Evolutionary conservation across 2,888 invertebrate species (phyloP).

Genomic region (Seira musarum): DNA sequence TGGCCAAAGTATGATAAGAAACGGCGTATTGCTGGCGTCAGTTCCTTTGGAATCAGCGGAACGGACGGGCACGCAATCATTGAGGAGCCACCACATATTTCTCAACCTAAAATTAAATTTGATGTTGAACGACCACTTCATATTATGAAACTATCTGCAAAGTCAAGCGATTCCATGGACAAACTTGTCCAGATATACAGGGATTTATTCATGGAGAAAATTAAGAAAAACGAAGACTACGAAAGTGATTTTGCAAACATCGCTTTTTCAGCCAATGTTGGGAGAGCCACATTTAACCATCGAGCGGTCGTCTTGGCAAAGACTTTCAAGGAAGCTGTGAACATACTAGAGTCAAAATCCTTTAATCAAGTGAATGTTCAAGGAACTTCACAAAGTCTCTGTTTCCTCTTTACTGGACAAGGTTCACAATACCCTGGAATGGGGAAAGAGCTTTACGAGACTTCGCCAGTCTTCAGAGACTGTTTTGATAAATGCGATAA

Average conservation of each 20-base stretch:
- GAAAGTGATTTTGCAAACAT: too few species aligned
- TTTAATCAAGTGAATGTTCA: not conserved
- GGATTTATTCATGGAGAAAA: too few species aligned
- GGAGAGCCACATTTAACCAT: too few species aligned
- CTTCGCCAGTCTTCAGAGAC: constrained; percentile 52
- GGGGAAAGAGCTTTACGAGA: constrained; percentile 32
- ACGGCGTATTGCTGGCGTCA: constrained; percentile 39
- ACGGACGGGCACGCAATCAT: constrained; percentile 46
- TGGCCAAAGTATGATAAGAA: constrained; percentile 14
- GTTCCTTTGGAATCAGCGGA: constrained; percentile 46
- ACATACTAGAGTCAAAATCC: not conserved
- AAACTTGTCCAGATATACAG: too few species aligned
- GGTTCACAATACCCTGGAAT: constrained; percentile 51
- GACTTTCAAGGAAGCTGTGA: not conserved
- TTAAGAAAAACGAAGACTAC: too few species aligned
- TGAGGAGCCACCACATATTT: constrained; percentile 19
- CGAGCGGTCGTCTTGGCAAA: constrained; percentile 38
- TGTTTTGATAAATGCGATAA: constrained; percentile 48
- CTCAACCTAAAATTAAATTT: not conserved
- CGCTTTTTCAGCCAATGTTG: too few species aligned
- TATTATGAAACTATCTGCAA: too few species aligned
- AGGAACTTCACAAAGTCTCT: constrained; percentile 18
- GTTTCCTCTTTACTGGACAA: constrained; percentile 57
- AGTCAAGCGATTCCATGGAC: too few species aligned
- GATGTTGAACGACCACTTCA: constrained; percentile 34